Evolutionary conservation across 2,888 invertebrate genomes (phyloP), one percentile per base, ranked within the genome.

Genomic region (Aphidius colemani): DNA sequence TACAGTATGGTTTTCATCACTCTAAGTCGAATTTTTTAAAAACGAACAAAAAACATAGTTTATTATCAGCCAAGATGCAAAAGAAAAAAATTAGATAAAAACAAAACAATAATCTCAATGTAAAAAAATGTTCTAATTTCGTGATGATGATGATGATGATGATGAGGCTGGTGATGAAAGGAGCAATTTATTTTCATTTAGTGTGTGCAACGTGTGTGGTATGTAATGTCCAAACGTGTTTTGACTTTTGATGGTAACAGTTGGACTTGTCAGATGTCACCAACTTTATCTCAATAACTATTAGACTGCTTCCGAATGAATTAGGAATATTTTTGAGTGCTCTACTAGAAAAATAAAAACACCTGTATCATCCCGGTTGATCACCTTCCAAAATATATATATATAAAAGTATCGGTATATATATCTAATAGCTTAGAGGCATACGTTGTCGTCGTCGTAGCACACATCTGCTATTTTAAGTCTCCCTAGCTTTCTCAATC

Each of bases 401-500:
- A 44, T 43, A 43, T n/a, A 13, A 30, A 9, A 30, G 11, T 41
- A 40, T 40, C 40, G 43, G 41, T 43, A 44, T 56, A 55, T 43
- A 43, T 56, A 44, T 56, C 55, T 56, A 56, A 45, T 56, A 8
- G 55, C 18, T 18, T 7, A 56, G 5, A 30, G 30, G 30, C 66
- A 56, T 48, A 18, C 48, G 41, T 39, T 48, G 50, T n/a, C 41
- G 9, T 7, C 45, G 50, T n/a, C 41, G 9, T 7, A 9, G 59
- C 45, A 53, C 56, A 45, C 44, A 61, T 45, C 53, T 53, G 55
- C 43, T 55, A 58, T 39, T 18, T 39, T 50, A 69, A 69, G 67
- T 69, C 69, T 67, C 66, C 61, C 44, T 11, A 41, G 44, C 58
- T 48, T 57, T 49, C 45, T 58, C 50, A 39, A 44, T 41, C 55